Percentiles rank a stretch among this genome's conserved stretches.
Conservation (phyloP, 2,113 vertebrate species). For the Podilymbus podiceps region DNA sequence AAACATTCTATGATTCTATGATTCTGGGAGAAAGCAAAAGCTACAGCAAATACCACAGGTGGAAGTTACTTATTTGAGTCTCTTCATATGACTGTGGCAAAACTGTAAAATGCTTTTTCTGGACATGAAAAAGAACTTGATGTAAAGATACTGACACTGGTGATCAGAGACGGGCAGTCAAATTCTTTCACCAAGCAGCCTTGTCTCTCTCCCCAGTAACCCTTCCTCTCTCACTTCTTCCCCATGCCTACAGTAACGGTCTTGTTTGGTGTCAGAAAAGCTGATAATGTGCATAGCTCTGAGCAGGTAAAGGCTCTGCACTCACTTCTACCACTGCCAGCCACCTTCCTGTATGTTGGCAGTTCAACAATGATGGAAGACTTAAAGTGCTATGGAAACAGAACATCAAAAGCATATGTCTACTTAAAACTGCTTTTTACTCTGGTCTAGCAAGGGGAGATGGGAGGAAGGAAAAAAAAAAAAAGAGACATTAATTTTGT, state of each 20-base stretch:
- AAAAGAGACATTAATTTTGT: not conserved
- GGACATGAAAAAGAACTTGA: not conserved
- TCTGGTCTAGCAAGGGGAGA: not conserved
- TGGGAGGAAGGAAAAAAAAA: rapidly evolving
- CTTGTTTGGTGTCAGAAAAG: not conserved
- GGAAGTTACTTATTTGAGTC: not conserved
- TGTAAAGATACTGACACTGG: not conserved
- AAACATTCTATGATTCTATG: too few relatives aligned
- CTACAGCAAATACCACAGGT: not conserved
- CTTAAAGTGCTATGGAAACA: not conserved
- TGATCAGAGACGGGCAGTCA: not conserved
- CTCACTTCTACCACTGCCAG: not conserved
- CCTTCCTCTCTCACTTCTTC: not conserved
- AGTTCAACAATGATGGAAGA: not conserved
- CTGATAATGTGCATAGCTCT: not conserved
- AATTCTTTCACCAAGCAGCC: not conserved
- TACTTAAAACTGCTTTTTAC: not conserved
- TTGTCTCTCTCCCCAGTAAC: not conserved
- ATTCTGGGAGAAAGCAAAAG: not conserved
- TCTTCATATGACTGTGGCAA: not conserved
- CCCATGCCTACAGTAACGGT: not conserved
- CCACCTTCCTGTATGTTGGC: rapidly evolving
- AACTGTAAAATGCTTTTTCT: not conserved
- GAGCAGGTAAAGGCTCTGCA: not conserved
- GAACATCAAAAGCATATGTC: not conserved